phyloP scores from a whole-genome alignment of 2,888 invertebrate genomes.

The Sesia apiformis region DNA sequence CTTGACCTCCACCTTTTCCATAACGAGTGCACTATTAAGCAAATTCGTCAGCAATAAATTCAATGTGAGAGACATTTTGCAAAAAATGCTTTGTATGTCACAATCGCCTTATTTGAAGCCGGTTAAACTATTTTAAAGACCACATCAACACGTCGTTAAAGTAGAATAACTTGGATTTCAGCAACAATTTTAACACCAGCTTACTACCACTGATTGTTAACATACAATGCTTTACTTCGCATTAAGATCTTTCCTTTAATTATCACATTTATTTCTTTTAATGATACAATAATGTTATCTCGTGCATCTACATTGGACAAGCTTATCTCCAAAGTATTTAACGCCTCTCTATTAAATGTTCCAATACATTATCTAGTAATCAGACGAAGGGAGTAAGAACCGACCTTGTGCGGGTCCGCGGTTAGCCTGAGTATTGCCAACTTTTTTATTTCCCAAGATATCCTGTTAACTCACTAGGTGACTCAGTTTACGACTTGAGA shows the following conservation, averaged over 20 bases:
- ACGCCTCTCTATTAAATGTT: not conserved
- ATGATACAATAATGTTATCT: not conserved
- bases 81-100: no score
- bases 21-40: no score
- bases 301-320: not conserved
- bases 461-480: conserved; percentile 5
- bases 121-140: not conserved
- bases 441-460: not conserved
- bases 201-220: not conserved
- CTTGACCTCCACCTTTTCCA: no score
- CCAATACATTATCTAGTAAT: not conserved
- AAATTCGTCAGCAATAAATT: no score
- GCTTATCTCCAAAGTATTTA: not conserved
- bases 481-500: conserved; percentile 1
- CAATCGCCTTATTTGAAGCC: not conserved
- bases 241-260: not conserved
- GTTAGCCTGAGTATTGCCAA: conserved; percentile 3
- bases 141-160: not conserved
- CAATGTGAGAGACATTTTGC: no score
- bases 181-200: not conserved
- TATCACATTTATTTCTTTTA: not conserved
- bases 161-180: not conserved
- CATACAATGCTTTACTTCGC: not conserved
- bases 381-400: conserved; percentile 6
- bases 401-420: conserved; percentile 6